phyloP scores from a whole-genome alignment of 2,797 vertebrate genomes.

The Argyrosomus regius region DNA sequence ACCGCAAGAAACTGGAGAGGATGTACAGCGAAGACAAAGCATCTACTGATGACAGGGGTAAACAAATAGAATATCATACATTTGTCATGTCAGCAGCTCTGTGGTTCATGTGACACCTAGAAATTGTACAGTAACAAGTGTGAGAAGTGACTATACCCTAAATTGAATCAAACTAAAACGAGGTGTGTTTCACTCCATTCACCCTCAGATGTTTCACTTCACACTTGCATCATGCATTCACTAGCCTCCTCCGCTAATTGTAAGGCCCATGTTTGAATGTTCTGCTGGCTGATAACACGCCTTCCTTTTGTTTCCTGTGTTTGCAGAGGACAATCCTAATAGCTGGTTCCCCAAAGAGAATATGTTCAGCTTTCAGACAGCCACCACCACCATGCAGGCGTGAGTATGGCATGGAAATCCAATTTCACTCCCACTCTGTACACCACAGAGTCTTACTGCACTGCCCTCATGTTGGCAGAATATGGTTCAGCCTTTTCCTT shows the following conservation, averaged over 20 bases:
- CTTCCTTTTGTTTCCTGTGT: slow-evolving; percentile 55
- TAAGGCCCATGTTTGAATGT: slow-evolving; percentile 13
- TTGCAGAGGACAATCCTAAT: slow-evolving; percentile 90
- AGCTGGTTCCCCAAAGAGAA: slow-evolving; percentile 98
- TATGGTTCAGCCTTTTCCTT: slow-evolving; percentile 14
- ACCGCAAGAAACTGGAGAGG: slow-evolving; percentile 93
- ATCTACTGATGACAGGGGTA: slow-evolving; percentile 83
- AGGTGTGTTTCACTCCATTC: background rate
- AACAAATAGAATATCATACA: background rate
- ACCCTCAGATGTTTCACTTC: slow-evolving; percentile 15
- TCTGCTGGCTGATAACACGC: background rate
- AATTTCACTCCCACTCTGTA: slow-evolving; percentile 26
- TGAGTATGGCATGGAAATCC: slow-evolving; percentile 84
- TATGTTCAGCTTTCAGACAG: slow-evolving; percentile 96
- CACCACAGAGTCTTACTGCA: slow-evolving; percentile 21
- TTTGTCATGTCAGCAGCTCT: background rate
- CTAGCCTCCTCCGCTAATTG: slow-evolving; percentile 27
- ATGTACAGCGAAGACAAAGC: slow-evolving; percentile 94
- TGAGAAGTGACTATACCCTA: background rate
- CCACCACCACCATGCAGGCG: slow-evolving; percentile 99
- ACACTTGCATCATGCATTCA: slow-evolving; percentile 7
- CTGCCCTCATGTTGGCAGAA: slow-evolving; percentile 28
- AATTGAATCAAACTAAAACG: background rate
- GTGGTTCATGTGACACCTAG: background rate
- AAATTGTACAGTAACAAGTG: background rate